Base-by-base conservation (phyloP, 2,113 vertebrate species). In the Labeo rohita region DNA sequence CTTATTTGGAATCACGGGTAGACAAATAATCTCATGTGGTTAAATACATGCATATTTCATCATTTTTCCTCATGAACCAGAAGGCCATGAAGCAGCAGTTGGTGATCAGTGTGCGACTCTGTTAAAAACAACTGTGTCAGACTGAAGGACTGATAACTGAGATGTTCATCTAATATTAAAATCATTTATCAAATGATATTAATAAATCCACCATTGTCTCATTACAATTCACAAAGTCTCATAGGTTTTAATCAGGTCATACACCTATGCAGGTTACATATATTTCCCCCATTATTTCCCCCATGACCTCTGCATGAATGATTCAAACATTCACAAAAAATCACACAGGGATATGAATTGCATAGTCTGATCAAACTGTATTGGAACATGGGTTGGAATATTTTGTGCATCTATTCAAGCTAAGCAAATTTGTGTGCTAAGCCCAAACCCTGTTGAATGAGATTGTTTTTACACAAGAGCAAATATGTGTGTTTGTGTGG, bases 1-100 rank as follows among this genome's bases (percentile, higher is more conserved):
- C 39, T 52, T 23, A 82, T 66, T 74, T 16, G 45, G 23, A 45
- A 21, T 78, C 43, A n/a, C 52, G 45, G 15, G 88, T 80, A 87
- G 85, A 85, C 54, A 87, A 89, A 89, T 73, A 2, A 66, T 28
- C 66, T 76, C 21, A 72, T 47, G 80, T 87, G 45, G 23, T 68
- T 73, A 34, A 73, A 82, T 36, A 15, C 77, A 78, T 59, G 50
- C 13, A 2, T 21, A n/a, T 61, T n/a, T 28, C 16, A 7, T 78
- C 9, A 2, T 21, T 11, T 61, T n/a, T 28, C 16, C 4, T 78
- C 45, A n/a, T 6, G 39, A 4, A 45, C 68, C 39, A 45, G 21
- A n/a, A 45, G 16, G 39, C 39, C 36, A 18, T 16, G 43, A 45
- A 72, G 39, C 43, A 18, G 2, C 39, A 43, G 8, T 43, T 43